A percentile compares a stretch with the other conserved stretches of the same genome.
Conservation (phyloP, 1,140 invertebrate genomes). For the Drosophila varians region DNA sequence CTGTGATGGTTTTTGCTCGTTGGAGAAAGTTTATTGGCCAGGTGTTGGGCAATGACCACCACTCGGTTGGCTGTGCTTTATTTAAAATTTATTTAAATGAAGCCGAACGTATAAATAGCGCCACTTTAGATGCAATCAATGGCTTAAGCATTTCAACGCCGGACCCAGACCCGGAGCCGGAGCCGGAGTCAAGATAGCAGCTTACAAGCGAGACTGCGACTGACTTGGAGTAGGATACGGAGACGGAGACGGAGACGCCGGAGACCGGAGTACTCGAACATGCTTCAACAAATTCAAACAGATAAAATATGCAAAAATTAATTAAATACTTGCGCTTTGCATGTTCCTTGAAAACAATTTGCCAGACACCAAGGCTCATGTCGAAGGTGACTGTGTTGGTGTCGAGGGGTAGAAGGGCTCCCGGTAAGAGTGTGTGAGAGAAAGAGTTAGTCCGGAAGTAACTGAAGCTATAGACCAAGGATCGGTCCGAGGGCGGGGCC, state of each 20-base stretch:
- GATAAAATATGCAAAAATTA: slow-evolving; percentile 82
- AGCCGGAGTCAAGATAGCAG: slow-evolving; percentile 51
- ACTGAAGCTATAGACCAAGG: slow-evolving; percentile 37
- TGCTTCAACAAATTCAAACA: slow-evolving; percentile 81
- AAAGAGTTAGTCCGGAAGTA: slow-evolving; percentile 43
- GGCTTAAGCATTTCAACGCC: slow-evolving; percentile 79
- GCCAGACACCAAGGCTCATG: slow-evolving; percentile 80
- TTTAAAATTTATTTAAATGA: slow-evolving; percentile 82
- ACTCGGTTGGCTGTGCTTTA: slow-evolving; percentile 55
- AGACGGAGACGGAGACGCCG: slow-evolving; percentile 7
- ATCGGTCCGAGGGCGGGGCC: slow-evolving; percentile 17
- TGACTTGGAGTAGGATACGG: neutral
- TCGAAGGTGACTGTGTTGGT: slow-evolving; percentile 61
- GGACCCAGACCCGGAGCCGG: slow-evolving; percentile 5
- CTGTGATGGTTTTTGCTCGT: neutral
- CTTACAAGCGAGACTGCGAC: slow-evolving; percentile 29
- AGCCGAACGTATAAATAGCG: slow-evolving; percentile 75
- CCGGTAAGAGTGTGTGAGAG: slow-evolving; percentile 12
- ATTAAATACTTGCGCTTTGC: slow-evolving; percentile 82
- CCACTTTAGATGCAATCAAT: slow-evolving; percentile 80
- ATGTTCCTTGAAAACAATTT: slow-evolving; percentile 82
- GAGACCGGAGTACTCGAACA: slow-evolving; percentile 59
- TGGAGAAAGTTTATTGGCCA: slow-evolving; percentile 53
- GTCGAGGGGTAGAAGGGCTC: neutral
- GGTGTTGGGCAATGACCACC: slow-evolving; percentile 26